Conservation (phyloP, 2,888 invertebrate genomes). For the Rhingia rostrata region DNA sequence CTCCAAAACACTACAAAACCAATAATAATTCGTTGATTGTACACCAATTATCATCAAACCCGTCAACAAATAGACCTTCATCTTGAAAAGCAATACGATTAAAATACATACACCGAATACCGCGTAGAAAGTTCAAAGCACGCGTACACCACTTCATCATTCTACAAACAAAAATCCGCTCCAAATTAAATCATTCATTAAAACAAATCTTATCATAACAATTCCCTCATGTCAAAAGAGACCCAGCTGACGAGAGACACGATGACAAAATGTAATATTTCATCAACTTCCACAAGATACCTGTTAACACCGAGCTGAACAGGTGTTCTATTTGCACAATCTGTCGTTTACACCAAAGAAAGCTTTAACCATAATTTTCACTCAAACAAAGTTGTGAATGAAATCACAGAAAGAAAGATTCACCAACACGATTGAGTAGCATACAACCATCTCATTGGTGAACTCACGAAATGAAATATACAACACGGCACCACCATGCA, state of each 20-base stretch:
- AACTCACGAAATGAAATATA: conserved; percentile 40
- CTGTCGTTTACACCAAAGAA: conserved; percentile 34
- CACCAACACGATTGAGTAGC: conserved; percentile 53
- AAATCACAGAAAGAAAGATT: conserved; percentile 35
- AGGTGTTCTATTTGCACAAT: conserved; percentile 56
- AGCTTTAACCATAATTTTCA: conserved; percentile 43
- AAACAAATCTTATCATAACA: conserved; percentile 58
- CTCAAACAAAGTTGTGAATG: conserved; percentile 66
- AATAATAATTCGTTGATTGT: conserved; percentile 47
- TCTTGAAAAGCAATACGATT: conserved; percentile 43
- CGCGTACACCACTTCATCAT: conserved; percentile 5
- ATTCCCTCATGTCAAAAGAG: conserved; percentile 6
- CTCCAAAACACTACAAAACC: conserved; percentile 14
- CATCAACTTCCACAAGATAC: conserved; percentile 61
- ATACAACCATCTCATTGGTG: conserved; percentile 40
- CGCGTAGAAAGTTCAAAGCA: conserved; percentile 52
- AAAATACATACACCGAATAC: conserved; percentile 24
- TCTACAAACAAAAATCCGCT: conserved; percentile 30
- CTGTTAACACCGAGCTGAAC: conserved; percentile 66
- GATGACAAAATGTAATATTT: conserved; percentile 70
- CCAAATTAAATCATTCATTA: conserved; percentile 49
- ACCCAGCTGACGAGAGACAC: conserved; percentile 17
- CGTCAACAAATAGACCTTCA: conserved; percentile 43
- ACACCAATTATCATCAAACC: conserved; percentile 52
- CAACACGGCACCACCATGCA: conserved; percentile 12